Base-by-base conservation (phyloP, 2,113 vertebrate genomes). In the Nothobranchius kuhntae region DNA sequence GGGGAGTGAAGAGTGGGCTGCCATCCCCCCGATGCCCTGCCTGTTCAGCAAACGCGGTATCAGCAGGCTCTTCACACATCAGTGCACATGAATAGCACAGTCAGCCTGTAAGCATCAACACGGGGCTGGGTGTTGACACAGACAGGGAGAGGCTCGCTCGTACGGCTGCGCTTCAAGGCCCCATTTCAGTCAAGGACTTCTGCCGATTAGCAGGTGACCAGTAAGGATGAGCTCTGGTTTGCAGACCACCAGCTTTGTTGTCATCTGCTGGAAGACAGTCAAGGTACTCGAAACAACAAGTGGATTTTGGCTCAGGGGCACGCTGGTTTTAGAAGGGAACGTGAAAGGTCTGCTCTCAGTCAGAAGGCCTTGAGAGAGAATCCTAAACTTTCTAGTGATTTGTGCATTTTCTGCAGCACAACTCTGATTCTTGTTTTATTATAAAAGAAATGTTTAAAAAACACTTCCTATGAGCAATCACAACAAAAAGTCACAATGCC, bases 21-120 rank as follows among this genome's bases (percentile, higher is more conserved):
- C 85, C 67, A 76, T 89, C 85, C 86, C 21, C 75, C 80, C 68
- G 83, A 87, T 83, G 86, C 77, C 86, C 84, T 86, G 86, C 82
- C 88, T 89, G 87, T 87, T 90, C 88, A 90, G 90, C 90, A 90
- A 90, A 90, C 89, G 88, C 87, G 87, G 83, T 66, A 89, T 92
- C 89, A 91, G 92, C 85, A 78, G 85, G 89, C 88, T 88, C 84
- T 91, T 90, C 86, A 91, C 91, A 92, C 89, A 90, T 87, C 87
- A 80, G 78, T 92, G 89, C 88, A 90, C 90, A 92, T 88, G 91
- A 92, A 91, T 86, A 89, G 91, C 84, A 77, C 85, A 72, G 84
- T 91, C 90, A 89, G 89, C 89, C 91, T 80, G 82, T 86, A 64
- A 88, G 90, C 90, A 87, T 80, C 87, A 86, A 82, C 86, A 86